Percentiles rank a stretch among this genome's conserved stretches.
phyloP scores from a whole-genome alignment of 30 jellyfish, hydroid and myxozoan species.

The Hydra vulgaris region DNA sequence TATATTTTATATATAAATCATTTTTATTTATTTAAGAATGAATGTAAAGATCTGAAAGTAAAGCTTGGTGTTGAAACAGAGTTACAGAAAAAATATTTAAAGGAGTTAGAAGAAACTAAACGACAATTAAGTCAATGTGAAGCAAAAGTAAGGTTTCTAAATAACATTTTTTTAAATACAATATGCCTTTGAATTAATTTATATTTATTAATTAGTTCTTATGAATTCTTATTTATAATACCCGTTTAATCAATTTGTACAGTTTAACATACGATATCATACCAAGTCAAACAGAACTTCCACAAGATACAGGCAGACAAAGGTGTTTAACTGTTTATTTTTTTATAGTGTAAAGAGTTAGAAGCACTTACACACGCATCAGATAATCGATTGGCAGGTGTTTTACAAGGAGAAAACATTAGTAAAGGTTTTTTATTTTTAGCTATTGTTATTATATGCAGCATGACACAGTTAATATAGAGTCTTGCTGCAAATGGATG shows the following conservation, averaged over 20 bases:
- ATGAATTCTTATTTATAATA: too few species aligned
- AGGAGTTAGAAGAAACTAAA: slow-evolving; percentile 34
- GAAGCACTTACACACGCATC: slow-evolving; percentile 30
- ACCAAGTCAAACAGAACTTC: too few species aligned
- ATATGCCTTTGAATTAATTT: too few species aligned
- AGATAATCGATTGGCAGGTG: slow-evolving; percentile 19
- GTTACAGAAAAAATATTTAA: not conserved
- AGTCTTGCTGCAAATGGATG: too few species aligned
- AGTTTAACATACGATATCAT: too few species aligned
- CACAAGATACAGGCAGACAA: too few species aligned
- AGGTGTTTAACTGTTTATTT: not conserved
- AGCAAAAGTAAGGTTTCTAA: slow-evolving; percentile 26
- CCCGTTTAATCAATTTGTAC: too few species aligned
- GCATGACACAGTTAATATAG: not conserved
- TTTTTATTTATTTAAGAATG: too few species aligned
- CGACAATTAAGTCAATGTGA: slow-evolving; percentile 29
- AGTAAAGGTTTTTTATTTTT: slow-evolving; percentile 23
- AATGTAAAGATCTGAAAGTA: slow-evolving; percentile 25
- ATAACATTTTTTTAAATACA: too few species aligned
- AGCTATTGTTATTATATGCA: too few species aligned
- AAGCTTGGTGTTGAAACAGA: slow-evolving; percentile 44
- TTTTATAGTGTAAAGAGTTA: slow-evolving; percentile 28
- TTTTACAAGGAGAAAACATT: slow-evolving; percentile 20
- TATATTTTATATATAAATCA: too few species aligned
- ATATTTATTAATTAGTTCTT: too few species aligned